These are phyloP conservation scores for Gila robusta DNA, from an alignment of 2,797 vertebrate species.

Conservation along the genomic window DNA sequence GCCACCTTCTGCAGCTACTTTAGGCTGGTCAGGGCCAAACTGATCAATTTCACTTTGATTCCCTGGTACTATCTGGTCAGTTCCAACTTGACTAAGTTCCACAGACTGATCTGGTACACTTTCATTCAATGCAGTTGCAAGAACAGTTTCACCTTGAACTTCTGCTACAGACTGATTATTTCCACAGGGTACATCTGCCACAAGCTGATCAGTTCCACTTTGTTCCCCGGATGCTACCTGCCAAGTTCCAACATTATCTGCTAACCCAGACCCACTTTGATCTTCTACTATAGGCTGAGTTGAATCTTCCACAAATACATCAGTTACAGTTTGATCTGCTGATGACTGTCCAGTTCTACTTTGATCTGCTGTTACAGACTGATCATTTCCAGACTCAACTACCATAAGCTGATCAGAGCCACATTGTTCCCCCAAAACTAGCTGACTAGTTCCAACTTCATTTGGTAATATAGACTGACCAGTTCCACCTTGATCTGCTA, in stretches of 20 bases:
- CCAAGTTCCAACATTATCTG: neutral
- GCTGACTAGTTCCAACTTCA: neutral
- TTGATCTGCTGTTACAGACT: conserved; percentile 2
- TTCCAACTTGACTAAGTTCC: conserved; percentile 28
- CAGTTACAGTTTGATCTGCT: conserved; percentile 16
- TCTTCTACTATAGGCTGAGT: conserved; percentile 1
- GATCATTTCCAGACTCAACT: conserved; percentile 15
- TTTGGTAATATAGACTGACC: conserved; percentile 12
- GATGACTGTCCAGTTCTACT: neutral
- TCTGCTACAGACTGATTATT: conserved; percentile 22
- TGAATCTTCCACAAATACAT: conserved; percentile 11
- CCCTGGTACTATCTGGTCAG: conserved; percentile 50
- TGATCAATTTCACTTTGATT: conserved; percentile 42
- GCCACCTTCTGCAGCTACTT: neutral
- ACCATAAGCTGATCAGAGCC: conserved; percentile 26
- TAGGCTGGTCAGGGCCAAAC: neutral
- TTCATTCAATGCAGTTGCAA: conserved; percentile 4
- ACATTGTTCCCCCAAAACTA: neutral
- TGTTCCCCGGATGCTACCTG: neutral
- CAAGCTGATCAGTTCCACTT: conserved; percentile 23
- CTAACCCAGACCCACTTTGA: conserved; percentile 12
- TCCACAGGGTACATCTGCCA: conserved; percentile 25
- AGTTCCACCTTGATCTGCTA: neutral
- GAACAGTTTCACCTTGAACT: conserved; percentile 11
- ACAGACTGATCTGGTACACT: conserved; percentile 25